phyloP scores from a whole-genome alignment of 1,140 invertebrate genomes.

The Pantala flavescens region DNA sequence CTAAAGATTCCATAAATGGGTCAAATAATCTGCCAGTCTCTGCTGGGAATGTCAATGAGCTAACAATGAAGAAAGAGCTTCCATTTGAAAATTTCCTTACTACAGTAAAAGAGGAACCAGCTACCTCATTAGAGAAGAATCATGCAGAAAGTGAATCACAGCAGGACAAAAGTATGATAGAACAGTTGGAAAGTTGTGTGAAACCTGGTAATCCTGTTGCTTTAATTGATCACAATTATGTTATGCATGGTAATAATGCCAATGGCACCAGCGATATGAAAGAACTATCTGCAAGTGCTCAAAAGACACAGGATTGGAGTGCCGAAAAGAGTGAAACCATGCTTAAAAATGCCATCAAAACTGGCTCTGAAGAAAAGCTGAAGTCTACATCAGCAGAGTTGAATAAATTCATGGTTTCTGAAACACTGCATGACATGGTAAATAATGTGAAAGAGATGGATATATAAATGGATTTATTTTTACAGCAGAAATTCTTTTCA shows the following conservation, averaged over 20 bases:
- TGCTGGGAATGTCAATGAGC: too few species aligned
- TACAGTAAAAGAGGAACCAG: too few species aligned
- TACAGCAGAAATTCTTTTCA: constrained; percentile 27
- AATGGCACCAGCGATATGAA: not conserved
- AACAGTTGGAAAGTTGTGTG: not conserved
- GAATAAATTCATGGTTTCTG: constrained; percentile 24
- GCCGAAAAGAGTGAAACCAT: not conserved
- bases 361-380: not conserved
- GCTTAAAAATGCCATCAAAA: not conserved
- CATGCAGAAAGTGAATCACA: too few species aligned
- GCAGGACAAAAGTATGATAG: too few species aligned
- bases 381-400: constrained; percentile 21
- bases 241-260: not conserved
- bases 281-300: not conserved
- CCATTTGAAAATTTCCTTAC: too few species aligned
- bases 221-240: constrained; percentile 11
- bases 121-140: too few species aligned
- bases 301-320: not conserved
- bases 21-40: not conserved
- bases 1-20: not conserved
- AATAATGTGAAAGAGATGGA: constrained; percentile 20
- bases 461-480: constrained; percentile 26
- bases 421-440: constrained; percentile 15
- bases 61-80: too few species aligned
- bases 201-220: not conserved